A percentile compares a stretch with the other conserved stretches of the same genome.
These are phyloP conservation scores for Ictidomys tridecemlineatus DNA, from an alignment of 2,113 vertebrate species.

Conservation along the genomic window DNA sequence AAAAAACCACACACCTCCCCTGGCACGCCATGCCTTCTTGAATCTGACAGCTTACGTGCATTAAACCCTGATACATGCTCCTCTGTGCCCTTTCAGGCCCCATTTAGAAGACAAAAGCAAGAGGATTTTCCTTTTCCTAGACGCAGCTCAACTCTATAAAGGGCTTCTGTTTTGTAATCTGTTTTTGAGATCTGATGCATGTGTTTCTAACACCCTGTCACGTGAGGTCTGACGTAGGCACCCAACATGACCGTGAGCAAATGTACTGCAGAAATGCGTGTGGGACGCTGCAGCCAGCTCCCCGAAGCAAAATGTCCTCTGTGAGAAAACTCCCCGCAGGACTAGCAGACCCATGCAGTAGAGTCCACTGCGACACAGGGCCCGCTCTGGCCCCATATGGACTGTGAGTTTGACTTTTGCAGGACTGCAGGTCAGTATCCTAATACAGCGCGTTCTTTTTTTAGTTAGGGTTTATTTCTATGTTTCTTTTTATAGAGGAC, in stretches of 20 bases:
- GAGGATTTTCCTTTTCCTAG: constrained; percentile 82
- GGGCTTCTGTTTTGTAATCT: constrained; percentile 87
- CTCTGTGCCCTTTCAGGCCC: constrained; percentile 52
- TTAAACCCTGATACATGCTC: constrained; percentile 61
- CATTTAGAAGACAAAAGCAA: constrained; percentile 78
- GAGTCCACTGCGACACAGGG: background rate
- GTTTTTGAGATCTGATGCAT: constrained; percentile 84
- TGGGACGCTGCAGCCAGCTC: constrained; percentile 68
- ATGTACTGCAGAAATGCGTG: constrained; percentile 70
- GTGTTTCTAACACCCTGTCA: constrained; percentile 84
- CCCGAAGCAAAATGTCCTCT: constrained; percentile 68
- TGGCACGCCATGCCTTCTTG: constrained; percentile 66
- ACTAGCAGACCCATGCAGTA: background rate
- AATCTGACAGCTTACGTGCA: constrained; percentile 71
- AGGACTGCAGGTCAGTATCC: constrained; percentile 79
- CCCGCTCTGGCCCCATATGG: constrained; percentile 25
- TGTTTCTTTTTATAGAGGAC: constrained; percentile 80
- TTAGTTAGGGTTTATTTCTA: constrained; percentile 77
- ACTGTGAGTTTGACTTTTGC: constrained; percentile 55
- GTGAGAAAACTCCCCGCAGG: constrained; percentile 59
- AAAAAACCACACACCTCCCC: background rate
- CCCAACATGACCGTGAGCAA: constrained; percentile 80
- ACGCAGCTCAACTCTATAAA: constrained; percentile 78
- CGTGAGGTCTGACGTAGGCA: constrained; percentile 84
- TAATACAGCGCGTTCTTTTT: constrained; percentile 76